Evolutionary conservation across 2,113 vertebrate species (phyloP).

Genomic region (Theristicus caerulescens): DNA sequence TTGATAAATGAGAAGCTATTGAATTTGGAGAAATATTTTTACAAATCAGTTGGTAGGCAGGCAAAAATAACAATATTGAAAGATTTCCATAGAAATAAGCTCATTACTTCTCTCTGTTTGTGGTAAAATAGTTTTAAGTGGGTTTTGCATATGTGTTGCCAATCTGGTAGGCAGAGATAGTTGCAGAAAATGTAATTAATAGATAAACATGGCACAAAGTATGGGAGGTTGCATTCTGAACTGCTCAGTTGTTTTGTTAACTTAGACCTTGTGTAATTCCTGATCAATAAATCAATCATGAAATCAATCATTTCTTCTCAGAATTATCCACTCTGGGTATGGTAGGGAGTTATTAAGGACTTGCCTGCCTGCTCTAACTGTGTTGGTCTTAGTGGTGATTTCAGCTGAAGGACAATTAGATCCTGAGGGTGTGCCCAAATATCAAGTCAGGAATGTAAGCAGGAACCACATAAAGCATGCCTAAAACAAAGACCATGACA

Average conservation of each 20-base stretch:
- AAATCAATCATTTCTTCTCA: not conserved
- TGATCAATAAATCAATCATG: not conserved
- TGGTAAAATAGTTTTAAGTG: not conserved
- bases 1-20: slow-evolving; percentile 25
- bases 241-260: not conserved
- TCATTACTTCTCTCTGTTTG: slow-evolving; percentile 34
- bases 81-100: slow-evolving; percentile 45
- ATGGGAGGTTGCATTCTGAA: not conserved
- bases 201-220: not conserved
- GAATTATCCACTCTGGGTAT: not conserved
- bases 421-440: not conserved
- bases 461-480: not conserved
- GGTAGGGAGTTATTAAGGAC: not conserved
- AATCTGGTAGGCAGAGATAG: not conserved
- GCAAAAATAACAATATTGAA: not conserved
- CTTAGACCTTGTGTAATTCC: not conserved
- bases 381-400: not conserved
- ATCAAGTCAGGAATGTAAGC: not conserved
- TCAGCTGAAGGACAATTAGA: not conserved
- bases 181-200: not conserved
- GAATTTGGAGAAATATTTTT: slow-evolving; percentile 35
- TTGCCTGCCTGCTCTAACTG: not conserved
- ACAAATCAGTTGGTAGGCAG: not conserved
- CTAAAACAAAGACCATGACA: not conserved
- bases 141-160: not conserved